Base-by-base conservation (phyloP, 2,888 invertebrate species). In the Limenitis camilla region DNA sequence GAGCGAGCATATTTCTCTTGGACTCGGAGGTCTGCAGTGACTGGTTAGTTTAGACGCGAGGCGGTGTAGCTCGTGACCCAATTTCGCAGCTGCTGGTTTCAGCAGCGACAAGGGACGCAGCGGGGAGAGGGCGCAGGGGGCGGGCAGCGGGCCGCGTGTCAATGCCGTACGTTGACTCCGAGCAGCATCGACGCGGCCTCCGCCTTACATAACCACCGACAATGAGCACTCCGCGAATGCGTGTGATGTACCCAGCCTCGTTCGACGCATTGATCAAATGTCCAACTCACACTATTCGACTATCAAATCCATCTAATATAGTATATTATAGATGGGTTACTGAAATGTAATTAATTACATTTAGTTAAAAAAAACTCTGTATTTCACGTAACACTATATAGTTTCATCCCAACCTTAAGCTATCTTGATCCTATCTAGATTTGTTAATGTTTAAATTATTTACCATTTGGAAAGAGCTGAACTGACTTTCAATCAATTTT, bases 101-200 rank as follows among this genome's bases (percentile, higher is more conserved):
- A 85, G 86, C 81, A 80, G 83, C 76, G 78, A 63, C 66, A 73
- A 66, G 74, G 78, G 78, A 65, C 68, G 69, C 68, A 66, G 75
- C 67, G 63, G 65, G 64, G 65, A 56, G 64, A 56, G 64, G 64
- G 64, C 63, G 65, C 65, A 67, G 64, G 70, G 66, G 69, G 70
- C 74, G 66, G 73, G 75, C 74, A 72, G 77, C 72, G 73, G 73
- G 77, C 72, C 73, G 72, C 86, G 81, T 87, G 87, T 86, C 87
- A 87, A 87, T 86, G 86, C 85, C 87, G 87, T 81, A 81, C 87
- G 85, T 87, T 86, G 86, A 87, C 87, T 86, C 82, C 78, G 68
- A 73, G 72, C 81, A 76, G 76, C 81, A 78, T 76, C 82, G 82
- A 66, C 74, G 80, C 77, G 85, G 86, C 83, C 82, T 84, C 86